A percentile compares a stretch with the other conserved stretches of the same genome.
Conservation (phyloP, 2,888 invertebrate species). For the Diadegma fenestrale region DNA sequence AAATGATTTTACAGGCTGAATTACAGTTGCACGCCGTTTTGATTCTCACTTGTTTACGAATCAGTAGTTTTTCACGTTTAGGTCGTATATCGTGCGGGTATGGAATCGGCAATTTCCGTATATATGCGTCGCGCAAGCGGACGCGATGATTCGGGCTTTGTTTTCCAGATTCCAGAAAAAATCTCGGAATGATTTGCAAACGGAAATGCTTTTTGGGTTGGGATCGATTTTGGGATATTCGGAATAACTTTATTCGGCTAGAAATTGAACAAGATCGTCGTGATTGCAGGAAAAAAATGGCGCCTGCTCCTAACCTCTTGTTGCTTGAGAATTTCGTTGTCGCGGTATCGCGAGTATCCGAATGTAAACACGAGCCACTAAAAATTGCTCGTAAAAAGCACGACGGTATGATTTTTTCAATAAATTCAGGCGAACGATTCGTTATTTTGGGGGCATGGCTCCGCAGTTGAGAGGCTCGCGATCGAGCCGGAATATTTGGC, state of each 20-base stretch:
- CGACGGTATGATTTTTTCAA: neutral
- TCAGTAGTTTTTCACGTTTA: neutral
- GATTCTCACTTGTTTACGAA: constrained; percentile 2
- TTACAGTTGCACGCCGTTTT: neutral
- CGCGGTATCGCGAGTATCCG: neutral
- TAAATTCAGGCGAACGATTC: neutral
- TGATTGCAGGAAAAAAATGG: neutral
- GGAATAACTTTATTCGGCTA: neutral
- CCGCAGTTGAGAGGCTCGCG: neutral
- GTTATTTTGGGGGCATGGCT: neutral
- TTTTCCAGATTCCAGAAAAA: neutral
- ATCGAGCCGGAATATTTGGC: neutral
- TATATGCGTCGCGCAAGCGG: neutral
- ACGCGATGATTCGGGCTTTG: constrained; percentile 1
- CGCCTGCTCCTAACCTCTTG: neutral
- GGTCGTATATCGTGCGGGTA: constrained; percentile 10
- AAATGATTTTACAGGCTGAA: constrained; percentile 16
- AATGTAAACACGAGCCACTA: neutral
- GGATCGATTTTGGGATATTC: neutral
- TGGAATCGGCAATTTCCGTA: constrained; percentile 5
- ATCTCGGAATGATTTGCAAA: no score
- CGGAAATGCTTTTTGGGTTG: no score
- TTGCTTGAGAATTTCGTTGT: neutral
- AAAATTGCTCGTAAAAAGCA: neutral
- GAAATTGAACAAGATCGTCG: neutral